phyloP scores from a whole-genome alignment of 2,113 vertebrate genomes.

The Serranochromis macrocephalus region DNA sequence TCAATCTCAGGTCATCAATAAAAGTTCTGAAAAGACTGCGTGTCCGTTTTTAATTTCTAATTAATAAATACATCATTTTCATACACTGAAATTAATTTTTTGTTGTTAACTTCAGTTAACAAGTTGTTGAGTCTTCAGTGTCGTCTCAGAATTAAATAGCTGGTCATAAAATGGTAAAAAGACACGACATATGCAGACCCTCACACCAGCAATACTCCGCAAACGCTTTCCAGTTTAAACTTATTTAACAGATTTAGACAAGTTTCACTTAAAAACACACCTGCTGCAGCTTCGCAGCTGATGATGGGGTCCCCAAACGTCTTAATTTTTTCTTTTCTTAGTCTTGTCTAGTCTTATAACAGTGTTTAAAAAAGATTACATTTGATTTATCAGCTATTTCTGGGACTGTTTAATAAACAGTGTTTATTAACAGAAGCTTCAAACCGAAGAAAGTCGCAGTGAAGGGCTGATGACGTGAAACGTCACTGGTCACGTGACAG shows the following conservation, averaged over 20 bases:
- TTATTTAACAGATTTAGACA: rapidly evolving
- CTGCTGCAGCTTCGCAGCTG: background rate
- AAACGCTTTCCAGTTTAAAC: background rate
- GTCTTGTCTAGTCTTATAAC: background rate
- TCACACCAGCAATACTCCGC: background rate
- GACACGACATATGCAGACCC: background rate
- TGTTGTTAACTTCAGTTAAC: background rate
- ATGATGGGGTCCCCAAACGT: rapidly evolving
- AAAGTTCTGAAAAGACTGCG: background rate
- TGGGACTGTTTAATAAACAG: background rate
- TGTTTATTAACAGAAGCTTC: background rate
- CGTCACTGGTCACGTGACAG: background rate
- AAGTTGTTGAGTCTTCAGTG: background rate
- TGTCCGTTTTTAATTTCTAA: background rate
- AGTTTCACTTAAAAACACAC: background rate
- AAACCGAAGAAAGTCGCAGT: background rate
- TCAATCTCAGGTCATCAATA: background rate
- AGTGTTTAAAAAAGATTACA: background rate
- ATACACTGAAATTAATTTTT: background rate
- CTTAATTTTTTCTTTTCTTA: background rate
- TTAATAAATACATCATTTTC: background rate
- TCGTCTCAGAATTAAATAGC: background rate
- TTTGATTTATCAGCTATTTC: background rate
- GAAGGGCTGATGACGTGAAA: background rate
- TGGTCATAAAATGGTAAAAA: background rate